phyloP scores from a whole-genome alignment of 2,888 invertebrate genomes.

The Noctua comes region DNA sequence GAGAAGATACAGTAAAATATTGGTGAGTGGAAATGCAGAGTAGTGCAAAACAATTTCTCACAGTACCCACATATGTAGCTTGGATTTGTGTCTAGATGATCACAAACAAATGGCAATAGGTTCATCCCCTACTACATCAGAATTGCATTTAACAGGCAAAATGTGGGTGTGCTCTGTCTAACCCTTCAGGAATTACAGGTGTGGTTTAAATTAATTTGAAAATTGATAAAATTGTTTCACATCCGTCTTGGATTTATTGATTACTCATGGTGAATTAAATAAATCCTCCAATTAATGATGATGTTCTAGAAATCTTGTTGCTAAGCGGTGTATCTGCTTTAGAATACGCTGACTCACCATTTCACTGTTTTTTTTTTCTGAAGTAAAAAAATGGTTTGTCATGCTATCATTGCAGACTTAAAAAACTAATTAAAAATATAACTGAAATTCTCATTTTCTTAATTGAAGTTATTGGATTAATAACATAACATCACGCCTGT shows the following conservation, averaged over 20 bases:
- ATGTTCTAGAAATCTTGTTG: background rate
- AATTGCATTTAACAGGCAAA: background rate
- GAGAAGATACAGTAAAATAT: background rate
- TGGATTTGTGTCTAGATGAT: background rate
- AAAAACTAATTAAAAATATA: background rate
- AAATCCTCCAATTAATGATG: background rate
- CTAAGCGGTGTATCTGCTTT: background rate
- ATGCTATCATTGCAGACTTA: background rate
- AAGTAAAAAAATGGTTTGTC: background rate
- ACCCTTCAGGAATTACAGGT: background rate
- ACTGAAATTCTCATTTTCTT: background rate
- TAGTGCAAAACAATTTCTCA: background rate
- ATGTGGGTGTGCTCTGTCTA: background rate
- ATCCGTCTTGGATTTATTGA: constrained; percentile 6
- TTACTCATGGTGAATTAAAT: background rate
- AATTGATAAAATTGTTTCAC: constrained; percentile 4
- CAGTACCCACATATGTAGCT: background rate
- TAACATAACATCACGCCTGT: too few species aligned
- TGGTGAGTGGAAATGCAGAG: background rate
- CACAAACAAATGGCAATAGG: background rate
- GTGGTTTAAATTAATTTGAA: too few species aligned
- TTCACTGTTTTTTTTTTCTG: background rate
- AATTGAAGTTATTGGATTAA: too few species aligned
- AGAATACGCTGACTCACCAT: constrained; percentile 4
- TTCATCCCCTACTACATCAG: background rate